Conservation (phyloP, 2,113 vertebrate genomes). For the Boulengeromyrus knoepffleri region DNA sequence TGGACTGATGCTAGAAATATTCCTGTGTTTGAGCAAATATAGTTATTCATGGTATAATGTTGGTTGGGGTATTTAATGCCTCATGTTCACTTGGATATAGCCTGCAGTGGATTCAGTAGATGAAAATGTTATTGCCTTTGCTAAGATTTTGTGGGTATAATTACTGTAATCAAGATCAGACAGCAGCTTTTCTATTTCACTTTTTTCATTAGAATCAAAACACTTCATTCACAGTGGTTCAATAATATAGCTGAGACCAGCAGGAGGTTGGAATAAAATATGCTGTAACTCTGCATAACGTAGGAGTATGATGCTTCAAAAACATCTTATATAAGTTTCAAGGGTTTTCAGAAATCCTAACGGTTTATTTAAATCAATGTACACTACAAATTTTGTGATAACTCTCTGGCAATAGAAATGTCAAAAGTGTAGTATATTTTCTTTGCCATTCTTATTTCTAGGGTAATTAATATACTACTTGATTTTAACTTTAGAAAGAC, state of each 20-base stretch:
- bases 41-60: not conserved
- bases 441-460: not conserved
- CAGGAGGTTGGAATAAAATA: slow-evolving; percentile 7
- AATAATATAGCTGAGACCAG: not conserved
- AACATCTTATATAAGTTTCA: not conserved
- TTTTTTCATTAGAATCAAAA: not conserved
- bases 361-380: not conserved
- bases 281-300: not conserved
- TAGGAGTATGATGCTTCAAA: not conserved
- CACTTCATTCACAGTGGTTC: slow-evolving; percentile 4
- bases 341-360: not conserved
- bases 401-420: not conserved
- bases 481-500: not conserved
- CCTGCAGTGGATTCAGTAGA: not conserved
- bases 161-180: slow-evolving; percentile 16
- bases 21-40: not conserved
- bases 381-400: not conserved
- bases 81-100: not conserved
- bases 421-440: not conserved
- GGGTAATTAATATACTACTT: not conserved
- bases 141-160: not conserved
- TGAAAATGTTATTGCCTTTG: not conserved
- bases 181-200: not conserved
- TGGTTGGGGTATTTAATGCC: not conserved
- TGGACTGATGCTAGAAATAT: not conserved